Percentiles rank a stretch among this genome's conserved stretches.
These are phyloP conservation scores for Cosmia trapezina DNA, from an alignment of 2,888 invertebrate species.

Conservation along the genomic window DNA sequence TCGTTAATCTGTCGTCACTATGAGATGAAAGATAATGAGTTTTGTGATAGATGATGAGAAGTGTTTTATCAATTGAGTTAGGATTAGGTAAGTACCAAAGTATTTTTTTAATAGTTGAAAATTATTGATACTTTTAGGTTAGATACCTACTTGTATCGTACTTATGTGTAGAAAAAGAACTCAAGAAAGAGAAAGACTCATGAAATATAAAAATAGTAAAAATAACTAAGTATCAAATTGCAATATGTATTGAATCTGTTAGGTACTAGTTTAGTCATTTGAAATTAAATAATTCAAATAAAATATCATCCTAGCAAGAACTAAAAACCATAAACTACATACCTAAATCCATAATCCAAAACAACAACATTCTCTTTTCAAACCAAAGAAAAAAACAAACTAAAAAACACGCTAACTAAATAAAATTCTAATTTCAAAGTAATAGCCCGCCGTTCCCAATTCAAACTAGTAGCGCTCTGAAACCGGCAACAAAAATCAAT, in stretches of 20 bases:
- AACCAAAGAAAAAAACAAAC: slow-evolving; percentile 6
- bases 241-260: not conserved
- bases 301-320: not conserved
- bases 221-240: not conserved
- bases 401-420: slow-evolving; percentile 1
- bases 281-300: not conserved
- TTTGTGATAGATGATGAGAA: not conserved
- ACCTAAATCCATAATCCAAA: slow-evolving; percentile 7
- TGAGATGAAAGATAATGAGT: slow-evolving; percentile 7
- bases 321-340: not conserved
- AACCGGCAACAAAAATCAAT: slow-evolving; percentile 80
- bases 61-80: not conserved
- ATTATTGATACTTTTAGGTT: too few species aligned
- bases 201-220: not conserved
- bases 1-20: slow-evolving; percentile 26
- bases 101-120: too few species aligned
- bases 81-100: too few species aligned
- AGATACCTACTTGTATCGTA: too few species aligned
- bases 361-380: not conserved
- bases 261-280: not conserved
- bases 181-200: not conserved
- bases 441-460: slow-evolving; percentile 57
- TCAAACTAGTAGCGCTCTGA: slow-evolving; percentile 67
- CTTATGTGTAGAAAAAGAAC: not conserved
- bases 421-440: slow-evolving; percentile 49